Evolutionary conservation across 2,888 invertebrate species (phyloP), one percentile per base, ranked within the genome.

Genomic region (Acanthosepion lycidas): DNA sequence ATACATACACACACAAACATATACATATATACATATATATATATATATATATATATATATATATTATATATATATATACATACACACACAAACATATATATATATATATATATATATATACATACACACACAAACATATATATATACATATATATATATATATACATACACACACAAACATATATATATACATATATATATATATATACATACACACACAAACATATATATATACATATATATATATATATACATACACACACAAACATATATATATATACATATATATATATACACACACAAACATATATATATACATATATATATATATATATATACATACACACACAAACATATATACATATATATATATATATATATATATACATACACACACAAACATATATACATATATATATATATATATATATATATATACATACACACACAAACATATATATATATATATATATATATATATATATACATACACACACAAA

Each of bases 11-110:
- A 91, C 33, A 91, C 42, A 91, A 42, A 91, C 8, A 91, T 33
- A 91, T 91, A 91, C 23, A 91, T 91, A 48, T 91, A 91, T 91
- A 91, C 3, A 91, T 33, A 91, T 91, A 33, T 91, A 48, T 91
- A 33, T 33, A 91, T 33, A 48, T 33, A 91, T 91, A 91, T 33
- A 91, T n/a, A n/a, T n/a, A n/a, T n/a, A n/a, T n/a, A n/a, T n/a
- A n/a, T n/a, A n/a, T n/a, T n/a, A n/a, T 91, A 91, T 91, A 91
- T 91, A 91, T 91, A 91, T 33, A 91, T 33, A 91, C 2, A 91
- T 33, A 91, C 2, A 91, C 42, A 91, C 48, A 91, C 42, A 33
- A 42, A 91, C 42, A 91, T 91, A 91, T 33, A 91, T 91, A 33
- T 91, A 91, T 33, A 91, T 33, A 91, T 8, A 91, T 91, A 91